Evolutionary conservation across 1,140 invertebrate species (phyloP).

Genomic region (Paramacrobiotus metropolitanus): DNA sequence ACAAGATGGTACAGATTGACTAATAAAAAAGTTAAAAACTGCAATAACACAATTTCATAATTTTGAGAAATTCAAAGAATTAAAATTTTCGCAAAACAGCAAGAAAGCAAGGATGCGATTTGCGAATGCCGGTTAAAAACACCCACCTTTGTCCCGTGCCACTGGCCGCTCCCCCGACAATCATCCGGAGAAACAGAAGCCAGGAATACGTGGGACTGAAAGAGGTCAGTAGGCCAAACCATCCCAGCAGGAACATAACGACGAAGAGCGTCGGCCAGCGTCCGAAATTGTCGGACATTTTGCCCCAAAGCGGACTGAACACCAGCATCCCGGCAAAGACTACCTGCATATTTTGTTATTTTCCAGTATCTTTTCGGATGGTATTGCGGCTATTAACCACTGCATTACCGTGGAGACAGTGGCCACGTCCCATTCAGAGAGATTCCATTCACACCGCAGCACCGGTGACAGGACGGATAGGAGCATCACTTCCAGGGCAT

Average conservation of each 20-base stretch:
- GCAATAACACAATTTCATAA: no score
- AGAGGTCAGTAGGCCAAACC: slow-evolving; percentile 68
- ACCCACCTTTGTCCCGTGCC: slow-evolving; percentile 89
- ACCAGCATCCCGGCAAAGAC: slow-evolving; percentile 92
- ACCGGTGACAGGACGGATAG: slow-evolving; percentile 73
- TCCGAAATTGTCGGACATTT: slow-evolving; percentile 77
- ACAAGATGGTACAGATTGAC: no score
- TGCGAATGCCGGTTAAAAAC: not conserved
- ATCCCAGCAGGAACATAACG: slow-evolving; percentile 62
- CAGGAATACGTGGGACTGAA: slow-evolving; percentile 72
- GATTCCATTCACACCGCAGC: slow-evolving; percentile 74
- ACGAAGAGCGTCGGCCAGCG: slow-evolving; percentile 54
- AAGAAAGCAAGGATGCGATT: not conserved
- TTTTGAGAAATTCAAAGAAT: no score
- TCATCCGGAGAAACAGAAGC: slow-evolving; percentile 60
- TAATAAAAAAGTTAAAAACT: no score
- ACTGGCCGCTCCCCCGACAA: slow-evolving; percentile 84
- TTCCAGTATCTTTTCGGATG: no score
- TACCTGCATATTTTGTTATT: slow-evolving; percentile 45
- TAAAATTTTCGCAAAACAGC: no score
- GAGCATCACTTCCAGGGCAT: slow-evolving; percentile 96
- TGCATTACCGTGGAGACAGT: slow-evolving; percentile 47
- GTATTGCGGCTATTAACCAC: no score
- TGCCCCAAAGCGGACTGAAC: slow-evolving; percentile 64
- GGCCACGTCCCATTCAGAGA: slow-evolving; percentile 50